phyloP scores from a whole-genome alignment of 2,797 vertebrate species.

The Emydoidea blandingii region DNA sequence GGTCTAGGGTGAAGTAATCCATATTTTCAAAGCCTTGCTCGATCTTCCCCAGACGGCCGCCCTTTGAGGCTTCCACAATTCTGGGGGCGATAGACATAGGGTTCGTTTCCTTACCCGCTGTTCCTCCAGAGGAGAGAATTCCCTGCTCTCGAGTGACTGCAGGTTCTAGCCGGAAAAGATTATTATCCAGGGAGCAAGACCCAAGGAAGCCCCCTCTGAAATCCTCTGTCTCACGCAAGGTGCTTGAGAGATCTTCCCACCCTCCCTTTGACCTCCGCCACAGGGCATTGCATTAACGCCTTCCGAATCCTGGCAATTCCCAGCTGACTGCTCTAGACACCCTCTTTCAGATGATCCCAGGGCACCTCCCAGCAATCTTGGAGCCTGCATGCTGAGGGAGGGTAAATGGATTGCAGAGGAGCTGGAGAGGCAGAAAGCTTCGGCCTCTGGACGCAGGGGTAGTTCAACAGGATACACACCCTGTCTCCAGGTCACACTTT shows the following conservation, averaged over 20 bases:
- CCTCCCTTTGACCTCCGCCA: neutral
- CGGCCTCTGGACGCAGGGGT: neutral
- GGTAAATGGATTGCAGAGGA: neutral
- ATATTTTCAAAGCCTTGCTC: constrained; percentile 95
- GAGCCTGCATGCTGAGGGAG: no score
- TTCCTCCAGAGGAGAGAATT: neutral
- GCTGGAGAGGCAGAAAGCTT: neutral
- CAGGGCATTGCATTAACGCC: neutral
- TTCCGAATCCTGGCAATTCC: no score
- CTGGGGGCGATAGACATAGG: constrained; percentile 39
- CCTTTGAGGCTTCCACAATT: constrained; percentile 84
- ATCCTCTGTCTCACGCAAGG: neutral
- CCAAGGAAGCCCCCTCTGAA: neutral
- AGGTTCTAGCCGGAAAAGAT: neutral
- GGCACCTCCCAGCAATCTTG: neutral
- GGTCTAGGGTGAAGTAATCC: constrained; percentile 92
- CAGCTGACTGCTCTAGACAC: neutral
- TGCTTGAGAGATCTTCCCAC: neutral
- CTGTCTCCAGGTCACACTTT: neutral
- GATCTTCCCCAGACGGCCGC: constrained; percentile 81
- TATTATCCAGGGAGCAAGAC: neutral
- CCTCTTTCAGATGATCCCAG: neutral
- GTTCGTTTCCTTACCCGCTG: fast-evolving
- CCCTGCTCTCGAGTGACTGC: neutral
- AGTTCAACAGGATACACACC: neutral